Evolutionary conservation across 1,140 invertebrate genomes (phyloP).

Genomic region (Triops longicaudatus): DNA sequence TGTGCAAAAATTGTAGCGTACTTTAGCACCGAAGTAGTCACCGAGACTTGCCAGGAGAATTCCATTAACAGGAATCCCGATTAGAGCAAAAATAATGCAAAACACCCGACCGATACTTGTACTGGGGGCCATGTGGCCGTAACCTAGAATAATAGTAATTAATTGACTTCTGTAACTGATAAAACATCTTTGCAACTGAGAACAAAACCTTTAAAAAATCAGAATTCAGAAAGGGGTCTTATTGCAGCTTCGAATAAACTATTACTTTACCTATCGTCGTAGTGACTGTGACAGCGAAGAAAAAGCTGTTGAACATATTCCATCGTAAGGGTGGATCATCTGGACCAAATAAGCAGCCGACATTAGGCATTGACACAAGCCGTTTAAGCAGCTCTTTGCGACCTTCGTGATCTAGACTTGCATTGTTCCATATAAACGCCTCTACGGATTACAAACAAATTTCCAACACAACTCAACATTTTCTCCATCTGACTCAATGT

Average conservation of each 20-base stretch:
- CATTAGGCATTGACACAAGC: conserved; percentile 6
- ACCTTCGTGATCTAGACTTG: conserved; percentile 39
- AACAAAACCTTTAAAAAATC: too few species aligned
- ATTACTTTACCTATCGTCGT: conserved; percentile 65
- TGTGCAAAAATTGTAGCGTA: conserved; percentile 17
- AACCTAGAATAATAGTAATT: conserved; percentile 54
- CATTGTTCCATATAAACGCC: conserved; percentile 45
- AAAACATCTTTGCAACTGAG: background rate
- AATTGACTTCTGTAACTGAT: too few species aligned
- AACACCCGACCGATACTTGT: conserved; percentile 75
- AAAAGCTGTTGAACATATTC: conserved; percentile 52
- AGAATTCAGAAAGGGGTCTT: too few species aligned
- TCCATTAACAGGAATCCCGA: conserved; percentile 57
- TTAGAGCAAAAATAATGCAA: conserved; percentile 84
- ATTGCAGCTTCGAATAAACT: background rate
- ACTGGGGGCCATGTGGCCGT: conserved; percentile 87
- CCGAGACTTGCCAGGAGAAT: conserved; percentile 37
- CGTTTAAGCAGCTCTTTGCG: conserved; percentile 59
- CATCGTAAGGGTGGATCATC: conserved; percentile 34
- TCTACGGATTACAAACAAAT: too few species aligned
- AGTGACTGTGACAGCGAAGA: conserved; percentile 73
- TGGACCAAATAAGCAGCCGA: background rate
- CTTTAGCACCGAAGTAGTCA: conserved; percentile 33
- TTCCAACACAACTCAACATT: too few species aligned
- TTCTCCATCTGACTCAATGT: too few species aligned